Conservation (phyloP, 2,888 invertebrate genomes). For the Laspeyria flexula region DNA sequence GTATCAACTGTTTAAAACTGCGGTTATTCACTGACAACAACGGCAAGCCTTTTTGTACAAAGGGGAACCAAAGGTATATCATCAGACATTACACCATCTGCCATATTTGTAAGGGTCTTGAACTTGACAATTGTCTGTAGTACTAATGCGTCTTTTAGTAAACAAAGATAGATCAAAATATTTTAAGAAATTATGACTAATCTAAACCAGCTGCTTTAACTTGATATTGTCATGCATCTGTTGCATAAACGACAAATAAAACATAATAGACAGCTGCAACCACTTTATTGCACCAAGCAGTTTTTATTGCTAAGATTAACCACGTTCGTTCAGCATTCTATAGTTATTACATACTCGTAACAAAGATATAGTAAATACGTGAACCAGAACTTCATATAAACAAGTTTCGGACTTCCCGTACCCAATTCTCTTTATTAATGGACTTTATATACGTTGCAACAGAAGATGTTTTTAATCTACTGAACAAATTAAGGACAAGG, state of each 20-base stretch:
- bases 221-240: constrained; percentile 42
- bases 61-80: too few species aligned
- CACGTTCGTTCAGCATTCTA: constrained; percentile 19
- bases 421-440: constrained; percentile 1
- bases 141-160: too few species aligned
- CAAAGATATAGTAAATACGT: background rate
- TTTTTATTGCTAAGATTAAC: constrained; percentile 35
- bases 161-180: constrained; percentile 1
- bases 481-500: constrained; percentile 54
- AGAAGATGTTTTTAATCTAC: constrained; percentile 32
- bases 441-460: constrained; percentile 2
- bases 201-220: constrained; percentile 45
- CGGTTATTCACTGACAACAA: background rate
- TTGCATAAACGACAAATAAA: constrained; percentile 44
- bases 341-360: constrained; percentile 11
- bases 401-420: background rate
- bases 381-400: background rate
- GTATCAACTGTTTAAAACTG: constrained; percentile 3
- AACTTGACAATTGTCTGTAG: too few species aligned
- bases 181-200: constrained; percentile 21
- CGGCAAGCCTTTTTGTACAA: background rate
- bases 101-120: too few species aligned
- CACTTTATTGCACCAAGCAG: constrained; percentile 33
- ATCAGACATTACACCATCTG: too few species aligned
- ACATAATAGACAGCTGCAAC: constrained; percentile 52